A percentile compares a stretch with the other conserved stretches of the same genome.
phyloP scores from a whole-genome alignment of 2,888 invertebrate genomes.

The Matsumyia berberina region DNA sequence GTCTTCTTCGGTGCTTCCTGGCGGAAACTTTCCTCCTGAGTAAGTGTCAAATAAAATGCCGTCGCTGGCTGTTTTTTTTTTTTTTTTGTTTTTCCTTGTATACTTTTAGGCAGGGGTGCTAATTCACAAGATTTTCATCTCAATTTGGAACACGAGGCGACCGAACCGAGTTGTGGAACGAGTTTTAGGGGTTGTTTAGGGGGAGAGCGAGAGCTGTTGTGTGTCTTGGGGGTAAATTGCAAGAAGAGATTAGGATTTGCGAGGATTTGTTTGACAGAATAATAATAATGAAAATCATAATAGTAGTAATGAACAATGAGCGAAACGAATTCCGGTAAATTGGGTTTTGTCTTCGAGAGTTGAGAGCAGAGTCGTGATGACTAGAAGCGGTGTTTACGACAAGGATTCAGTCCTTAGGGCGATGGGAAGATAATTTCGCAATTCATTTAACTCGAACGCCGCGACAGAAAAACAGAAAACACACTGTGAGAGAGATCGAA shows the following conservation, averaged over 20 bases:
- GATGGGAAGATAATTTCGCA: slow-evolving; percentile 57
- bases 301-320: slow-evolving; percentile 72
- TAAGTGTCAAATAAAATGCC: slow-evolving; percentile 55
- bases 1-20: slow-evolving; percentile 41
- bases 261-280: slow-evolving; percentile 74
- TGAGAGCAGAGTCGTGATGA: neutral
- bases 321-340: slow-evolving; percentile 69
- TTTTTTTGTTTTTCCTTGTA: slow-evolving; percentile 45
- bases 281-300: slow-evolving; percentile 75
- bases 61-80: slow-evolving; percentile 45
- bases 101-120: slow-evolving; percentile 68
- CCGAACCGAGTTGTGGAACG: neutral
- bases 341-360: slow-evolving; percentile 47
- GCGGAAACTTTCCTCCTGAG: slow-evolving; percentile 29
- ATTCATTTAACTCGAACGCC: slow-evolving; percentile 49
- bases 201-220: neutral
- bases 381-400: neutral
- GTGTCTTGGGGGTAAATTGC: slow-evolving; percentile 2
- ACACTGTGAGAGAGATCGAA: slow-evolving; percentile 13
- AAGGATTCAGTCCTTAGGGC: slow-evolving; percentile 25
- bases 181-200: slow-evolving; percentile 13
- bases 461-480: neutral
- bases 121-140: slow-evolving; percentile 72
- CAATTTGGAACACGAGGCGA: slow-evolving; percentile 40
- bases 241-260: slow-evolving; percentile 63